A percentile compares a stretch with the other conserved stretches of the same genome.
Conservation (phyloP, 1,140 invertebrate genomes). For the Bombyx mori region DNA sequence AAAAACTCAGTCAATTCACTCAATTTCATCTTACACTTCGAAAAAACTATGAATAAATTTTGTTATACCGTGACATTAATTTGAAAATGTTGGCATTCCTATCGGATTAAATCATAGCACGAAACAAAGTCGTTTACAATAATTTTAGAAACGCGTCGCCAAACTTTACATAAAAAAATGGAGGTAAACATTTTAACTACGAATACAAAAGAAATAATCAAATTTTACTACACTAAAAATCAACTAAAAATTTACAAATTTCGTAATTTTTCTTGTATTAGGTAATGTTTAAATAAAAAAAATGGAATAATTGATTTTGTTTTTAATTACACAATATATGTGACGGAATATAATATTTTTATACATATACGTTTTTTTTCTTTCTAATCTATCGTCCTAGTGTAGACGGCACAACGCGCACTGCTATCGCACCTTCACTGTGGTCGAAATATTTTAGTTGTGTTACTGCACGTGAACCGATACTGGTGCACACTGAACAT, state of each 20-base stretch:
- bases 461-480: conserved; percentile 1
- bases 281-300: conserved; percentile 27
- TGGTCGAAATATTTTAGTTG: not conserved
- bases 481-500: conserved; percentile 13
- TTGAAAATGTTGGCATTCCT: conserved; percentile 8
- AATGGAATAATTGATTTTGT: conserved; percentile 62
- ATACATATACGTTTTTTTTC: too few relatives aligned
- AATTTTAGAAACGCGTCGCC: conserved; percentile 13
- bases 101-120: conserved; percentile 21
- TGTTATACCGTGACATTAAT: too few relatives aligned
- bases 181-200: conserved; percentile 55
- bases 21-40: too few relatives aligned
- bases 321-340: too few relatives aligned
- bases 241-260: too few relatives aligned
- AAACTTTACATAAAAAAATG: conserved; percentile 46
- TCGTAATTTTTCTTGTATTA: conserved; percentile 7
- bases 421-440: conserved; percentile 21
- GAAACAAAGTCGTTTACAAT: conserved; percentile 27
- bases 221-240: conserved; percentile 36
- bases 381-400: not conserved
- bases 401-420: conserved; percentile 7
- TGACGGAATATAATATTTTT: too few relatives aligned
- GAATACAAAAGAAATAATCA: conserved; percentile 41
- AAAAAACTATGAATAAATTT: too few relatives aligned
- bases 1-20: too few relatives aligned